Conservation (phyloP, 2,888 invertebrate genomes). For the Oscheius sp. region DNA sequence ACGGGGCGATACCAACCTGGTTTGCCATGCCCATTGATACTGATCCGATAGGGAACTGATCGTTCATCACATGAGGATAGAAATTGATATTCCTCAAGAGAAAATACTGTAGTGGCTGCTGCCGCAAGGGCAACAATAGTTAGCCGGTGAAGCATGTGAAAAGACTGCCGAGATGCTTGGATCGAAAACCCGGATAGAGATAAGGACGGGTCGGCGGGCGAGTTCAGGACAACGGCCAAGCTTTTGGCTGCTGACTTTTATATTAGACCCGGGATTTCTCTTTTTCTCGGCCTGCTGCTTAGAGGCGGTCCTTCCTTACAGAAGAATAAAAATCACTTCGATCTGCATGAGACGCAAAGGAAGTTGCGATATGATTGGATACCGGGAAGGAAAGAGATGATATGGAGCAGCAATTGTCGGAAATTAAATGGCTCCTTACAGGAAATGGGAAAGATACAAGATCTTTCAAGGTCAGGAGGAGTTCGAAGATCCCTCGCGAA, state of each 20-base stretch:
- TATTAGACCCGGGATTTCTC: conserved; percentile 7
- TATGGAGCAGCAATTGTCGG: no score
- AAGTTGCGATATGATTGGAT: no score
- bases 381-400: no score
- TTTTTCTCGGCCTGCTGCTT: conserved; percentile 12
- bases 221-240: conserved; percentile 21
- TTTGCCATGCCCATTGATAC: conserved; percentile 57
- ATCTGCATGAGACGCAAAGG: neutral
- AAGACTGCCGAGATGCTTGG: neutral
- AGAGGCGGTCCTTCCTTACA: conserved; percentile 4
- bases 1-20: conserved; percentile 47
- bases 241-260: neutral
- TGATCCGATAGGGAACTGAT: conserved; percentile 58
- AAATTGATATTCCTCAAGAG: conserved; percentile 24
- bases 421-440: no score
- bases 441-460: no score
- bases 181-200: conserved; percentile 22
- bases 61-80: conserved; percentile 52
- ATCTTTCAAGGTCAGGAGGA: no score
- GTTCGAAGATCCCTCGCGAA: no score
- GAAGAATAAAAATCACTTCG: conserved; percentile 12
- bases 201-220: conserved; percentile 19
- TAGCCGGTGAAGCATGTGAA: neutral
- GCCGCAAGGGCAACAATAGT: neutral
- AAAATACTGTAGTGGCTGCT: neutral